A percentile compares a stretch with the other conserved stretches of the same genome.
Conservation (phyloP, 2,888 invertebrate species). For the Merodon equestris region DNA sequence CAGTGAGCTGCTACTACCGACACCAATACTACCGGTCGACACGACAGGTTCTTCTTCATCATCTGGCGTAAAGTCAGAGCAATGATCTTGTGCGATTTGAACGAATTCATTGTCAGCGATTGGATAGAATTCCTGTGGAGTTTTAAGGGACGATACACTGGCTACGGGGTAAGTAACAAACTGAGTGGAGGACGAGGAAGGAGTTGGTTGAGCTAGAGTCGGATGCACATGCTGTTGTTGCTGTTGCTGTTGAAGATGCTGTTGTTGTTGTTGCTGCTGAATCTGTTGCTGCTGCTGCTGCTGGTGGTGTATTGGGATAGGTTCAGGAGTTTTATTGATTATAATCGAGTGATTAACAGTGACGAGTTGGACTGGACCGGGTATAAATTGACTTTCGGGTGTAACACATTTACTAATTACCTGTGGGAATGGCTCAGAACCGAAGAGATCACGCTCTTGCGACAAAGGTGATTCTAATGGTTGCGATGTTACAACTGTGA, state of each 20-base stretch:
- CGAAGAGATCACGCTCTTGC: conserved; percentile 76
- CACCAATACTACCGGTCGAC: conserved; percentile 30
- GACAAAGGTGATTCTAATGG: conserved; percentile 27
- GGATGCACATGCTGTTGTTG: conserved; percentile 37
- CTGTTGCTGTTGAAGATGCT: conserved; percentile 21
- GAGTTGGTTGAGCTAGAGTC: conserved; percentile 44
- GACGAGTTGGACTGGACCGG: conserved; percentile 73
- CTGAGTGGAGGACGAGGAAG: conserved; percentile 58
- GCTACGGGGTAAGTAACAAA: conserved; percentile 69
- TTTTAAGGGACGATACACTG: conserved; percentile 54
- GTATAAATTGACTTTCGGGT: conserved; percentile 67
- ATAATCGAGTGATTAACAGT: conserved; percentile 78
- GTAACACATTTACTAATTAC: conserved; percentile 75
- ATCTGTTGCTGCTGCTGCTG: conserved; percentile 58
- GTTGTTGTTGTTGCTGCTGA: conserved; percentile 19
- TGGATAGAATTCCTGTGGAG: conserved; percentile 73
- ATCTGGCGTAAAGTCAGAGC: conserved; percentile 77
- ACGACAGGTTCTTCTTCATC: conserved; percentile 78
- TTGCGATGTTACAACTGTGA: conserved; percentile 71
- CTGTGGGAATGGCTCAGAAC: conserved; percentile 78
- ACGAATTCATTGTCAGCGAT: conserved; percentile 78
- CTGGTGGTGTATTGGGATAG: conserved; percentile 66
- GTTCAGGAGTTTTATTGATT: conserved; percentile 77
- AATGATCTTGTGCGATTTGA: conserved; percentile 76
- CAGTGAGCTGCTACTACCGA: conserved; percentile 24